phyloP scores from a whole-genome alignment of 2,797 vertebrate species.

The Enteromius paludinosus region DNA sequence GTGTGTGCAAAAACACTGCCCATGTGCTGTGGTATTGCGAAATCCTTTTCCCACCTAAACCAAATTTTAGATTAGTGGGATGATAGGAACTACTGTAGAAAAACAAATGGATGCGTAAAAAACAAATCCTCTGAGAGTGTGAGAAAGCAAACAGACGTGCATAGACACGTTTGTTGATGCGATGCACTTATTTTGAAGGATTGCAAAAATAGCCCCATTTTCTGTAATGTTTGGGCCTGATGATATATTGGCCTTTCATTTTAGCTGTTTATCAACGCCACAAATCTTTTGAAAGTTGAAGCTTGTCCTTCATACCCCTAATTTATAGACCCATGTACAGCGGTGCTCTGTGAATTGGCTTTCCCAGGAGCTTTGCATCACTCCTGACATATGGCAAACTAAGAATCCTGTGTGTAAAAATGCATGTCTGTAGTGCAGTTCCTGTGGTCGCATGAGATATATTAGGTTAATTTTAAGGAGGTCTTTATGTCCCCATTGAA shows the following conservation, averaged over 20 bases:
- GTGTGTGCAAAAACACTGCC: slow-evolving; percentile 9
- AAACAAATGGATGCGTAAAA: slow-evolving; percentile 39
- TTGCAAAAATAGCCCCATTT: slow-evolving; percentile 27
- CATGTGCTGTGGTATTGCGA: neutral
- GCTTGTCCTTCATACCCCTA: slow-evolving; percentile 18
- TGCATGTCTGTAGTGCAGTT: neutral
- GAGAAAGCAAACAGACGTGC: slow-evolving; percentile 43
- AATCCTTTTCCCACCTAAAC: slow-evolving; percentile 7
- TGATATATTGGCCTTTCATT: slow-evolving; percentile 19
- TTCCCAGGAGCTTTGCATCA: slow-evolving; percentile 4
- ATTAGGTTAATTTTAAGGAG: slow-evolving; percentile 8
- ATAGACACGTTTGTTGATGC: slow-evolving; percentile 38
- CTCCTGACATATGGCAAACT: neutral
- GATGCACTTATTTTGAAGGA: slow-evolving; percentile 39
- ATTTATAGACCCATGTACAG: neutral
- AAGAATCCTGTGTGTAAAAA: neutral
- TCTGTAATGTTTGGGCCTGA: slow-evolving; percentile 8
- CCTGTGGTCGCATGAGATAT: neutral
- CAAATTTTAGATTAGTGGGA: neutral
- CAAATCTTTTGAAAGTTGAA: slow-evolving; percentile 13
- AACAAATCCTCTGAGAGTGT: slow-evolving; percentile 28
- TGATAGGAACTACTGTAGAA: slow-evolving; percentile 11
- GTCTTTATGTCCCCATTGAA: slow-evolving; percentile 15
- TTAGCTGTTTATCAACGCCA: slow-evolving; percentile 24
- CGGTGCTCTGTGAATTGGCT: neutral